Evolutionary conservation across 2,888 invertebrate species (phyloP).

Genomic region (Erebia ligea): DNA sequence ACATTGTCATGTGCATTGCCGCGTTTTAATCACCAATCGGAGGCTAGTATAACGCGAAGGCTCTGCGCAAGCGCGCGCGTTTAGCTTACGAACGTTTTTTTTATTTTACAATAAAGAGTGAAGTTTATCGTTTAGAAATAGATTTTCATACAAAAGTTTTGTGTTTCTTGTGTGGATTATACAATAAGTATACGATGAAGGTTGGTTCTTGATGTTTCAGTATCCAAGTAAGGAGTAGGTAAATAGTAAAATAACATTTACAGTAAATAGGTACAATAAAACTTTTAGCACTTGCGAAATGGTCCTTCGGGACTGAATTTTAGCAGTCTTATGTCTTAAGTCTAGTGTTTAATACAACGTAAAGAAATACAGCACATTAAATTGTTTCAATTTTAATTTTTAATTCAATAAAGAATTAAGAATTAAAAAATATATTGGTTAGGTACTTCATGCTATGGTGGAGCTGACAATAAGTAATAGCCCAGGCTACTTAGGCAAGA

Average conservation of each 20-base stretch:
- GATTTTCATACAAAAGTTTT: conserved; percentile 9
- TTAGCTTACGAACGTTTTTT: conserved; percentile 45
- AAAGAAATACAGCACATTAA: neutral
- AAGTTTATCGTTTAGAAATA: conserved; percentile 21
- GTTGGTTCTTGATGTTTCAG: conserved; percentile 16
- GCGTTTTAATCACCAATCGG: conserved; percentile 65
- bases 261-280: neutral
- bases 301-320: conserved; percentile 14
- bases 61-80: conserved; percentile 62
- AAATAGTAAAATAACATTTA: neutral
- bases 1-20: conserved; percentile 61
- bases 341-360: neutral
- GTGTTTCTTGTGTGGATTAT: conserved; percentile 14
- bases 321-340: neutral
- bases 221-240: neutral
- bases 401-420: no score
- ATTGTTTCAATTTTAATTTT: neutral
- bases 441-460: no score
- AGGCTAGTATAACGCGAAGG: conserved; percentile 60
- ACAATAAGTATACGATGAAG: neutral
- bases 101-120: conserved; percentile 24
- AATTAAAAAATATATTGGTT: no score
- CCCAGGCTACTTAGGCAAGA: no score
- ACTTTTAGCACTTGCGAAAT: conserved; percentile 20
- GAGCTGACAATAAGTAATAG: no score